Conservation (phyloP, 92 coral and sea anemone species). For the Epizoanthus ramosus region DNA sequence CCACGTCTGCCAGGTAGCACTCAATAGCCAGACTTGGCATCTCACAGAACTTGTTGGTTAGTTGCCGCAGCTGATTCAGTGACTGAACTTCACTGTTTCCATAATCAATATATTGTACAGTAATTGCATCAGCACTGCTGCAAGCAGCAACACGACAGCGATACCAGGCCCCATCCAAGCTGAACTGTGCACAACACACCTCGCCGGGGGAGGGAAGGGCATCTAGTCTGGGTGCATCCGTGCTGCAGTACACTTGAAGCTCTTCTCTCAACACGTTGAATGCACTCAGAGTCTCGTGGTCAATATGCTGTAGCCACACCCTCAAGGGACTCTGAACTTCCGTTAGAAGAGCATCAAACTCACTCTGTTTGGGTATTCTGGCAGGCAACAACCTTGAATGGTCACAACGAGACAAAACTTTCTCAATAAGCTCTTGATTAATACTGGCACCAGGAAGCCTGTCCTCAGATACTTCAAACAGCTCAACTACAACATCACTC, state of each 20-base stretch:
- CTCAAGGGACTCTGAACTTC: slow-evolving; percentile 69
- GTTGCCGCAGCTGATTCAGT: slow-evolving; percentile 50
- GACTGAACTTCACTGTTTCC: slow-evolving; percentile 77
- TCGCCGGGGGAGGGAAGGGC: slow-evolving; percentile 57
- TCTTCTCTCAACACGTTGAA: slow-evolving; percentile 53
- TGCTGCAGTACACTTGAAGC: slow-evolving; percentile 55
- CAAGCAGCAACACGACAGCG: slow-evolving; percentile 71
- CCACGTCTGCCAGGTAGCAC: slow-evolving; percentile 70
- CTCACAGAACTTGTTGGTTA: slow-evolving; percentile 46
- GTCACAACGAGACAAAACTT: slow-evolving; percentile 30
- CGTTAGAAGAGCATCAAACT: slow-evolving; percentile 68
- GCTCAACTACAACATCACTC: slow-evolving; percentile 40
- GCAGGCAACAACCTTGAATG: slow-evolving; percentile 24
- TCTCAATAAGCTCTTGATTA: slow-evolving; percentile 51
- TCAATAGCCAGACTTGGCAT: slow-evolving; percentile 72
- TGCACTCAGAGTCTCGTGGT: slow-evolving; percentile 41
- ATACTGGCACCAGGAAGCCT: slow-evolving; percentile 45
- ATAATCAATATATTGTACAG: slow-evolving; percentile 78
- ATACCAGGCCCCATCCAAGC: slow-evolving; percentile 74
- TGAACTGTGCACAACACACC: slow-evolving; percentile 71
- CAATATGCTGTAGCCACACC: slow-evolving; percentile 72
- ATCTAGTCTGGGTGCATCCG: slow-evolving; percentile 33
- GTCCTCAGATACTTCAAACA: slow-evolving; percentile 57
- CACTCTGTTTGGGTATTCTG: slow-evolving; percentile 49
- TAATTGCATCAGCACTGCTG: slow-evolving; percentile 32